A percentile compares a stretch with the other conserved stretches of the same genome.
phyloP scores from a whole-genome alignment of 2,113 vertebrate genomes.

The Brachionichthys hirsutus region DNA sequence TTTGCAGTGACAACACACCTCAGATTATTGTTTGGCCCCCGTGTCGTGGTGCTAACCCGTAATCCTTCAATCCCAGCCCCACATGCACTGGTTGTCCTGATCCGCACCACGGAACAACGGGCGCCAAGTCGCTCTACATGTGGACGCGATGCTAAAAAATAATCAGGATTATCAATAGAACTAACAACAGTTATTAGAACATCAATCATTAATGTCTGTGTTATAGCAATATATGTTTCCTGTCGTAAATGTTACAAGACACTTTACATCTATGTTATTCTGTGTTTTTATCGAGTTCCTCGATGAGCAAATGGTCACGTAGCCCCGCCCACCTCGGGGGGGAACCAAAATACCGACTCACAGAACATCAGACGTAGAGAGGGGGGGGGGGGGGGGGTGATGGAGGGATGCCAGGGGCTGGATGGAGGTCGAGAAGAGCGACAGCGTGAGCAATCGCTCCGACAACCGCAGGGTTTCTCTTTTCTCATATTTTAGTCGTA shows the following conservation, averaged over 20 bases:
- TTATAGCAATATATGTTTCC: constrained; percentile 67
- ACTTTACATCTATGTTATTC: constrained; percentile 60
- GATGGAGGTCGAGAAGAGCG: constrained; percentile 29
- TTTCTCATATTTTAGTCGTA: constrained; percentile 24
- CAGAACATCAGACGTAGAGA: constrained; percentile 47
- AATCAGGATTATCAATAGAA: constrained; percentile 70
- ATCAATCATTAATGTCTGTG: constrained; percentile 66
- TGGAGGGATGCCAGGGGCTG: constrained; percentile 20
- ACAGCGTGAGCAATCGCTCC: constrained; percentile 13
- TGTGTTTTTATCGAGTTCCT: constrained; percentile 55
- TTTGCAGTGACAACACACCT: constrained; percentile 57
- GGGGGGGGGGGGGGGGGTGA: constrained; percentile 39
- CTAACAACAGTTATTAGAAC: constrained; percentile 69
- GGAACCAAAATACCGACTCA: constrained; percentile 53
- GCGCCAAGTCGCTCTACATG: constrained; percentile 63
- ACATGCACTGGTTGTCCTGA: constrained; percentile 40
- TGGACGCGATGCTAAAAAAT: constrained; percentile 67
- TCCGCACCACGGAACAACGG: constrained; percentile 59
- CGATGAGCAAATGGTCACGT: constrained; percentile 39
- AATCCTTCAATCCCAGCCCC: constrained; percentile 20
- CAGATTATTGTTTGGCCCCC: constrained; percentile 46
- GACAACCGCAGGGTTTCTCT: constrained; percentile 14
- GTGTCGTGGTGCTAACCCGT: constrained; percentile 29
- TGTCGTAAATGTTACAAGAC: constrained; percentile 65
- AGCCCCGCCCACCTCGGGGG: constrained; percentile 33